These are phyloP conservation scores for Noctua janthina DNA, from an alignment of 2,888 invertebrate genomes.

Conservation along the genomic window DNA sequence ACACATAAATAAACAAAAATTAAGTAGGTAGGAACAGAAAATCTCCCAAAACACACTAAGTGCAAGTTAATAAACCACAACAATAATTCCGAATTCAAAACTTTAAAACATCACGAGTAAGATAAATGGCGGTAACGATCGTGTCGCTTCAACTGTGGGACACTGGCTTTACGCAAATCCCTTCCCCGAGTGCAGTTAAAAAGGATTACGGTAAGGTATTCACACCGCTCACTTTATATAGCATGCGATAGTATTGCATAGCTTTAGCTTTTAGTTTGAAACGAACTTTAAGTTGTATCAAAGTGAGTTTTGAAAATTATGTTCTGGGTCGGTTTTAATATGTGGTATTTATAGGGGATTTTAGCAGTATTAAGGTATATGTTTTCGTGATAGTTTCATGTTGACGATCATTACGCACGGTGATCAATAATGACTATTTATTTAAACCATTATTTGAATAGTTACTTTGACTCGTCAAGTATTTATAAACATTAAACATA, in stretches of 20 bases:
- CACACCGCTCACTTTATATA: constrained; percentile 48
- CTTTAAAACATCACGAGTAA: constrained; percentile 54
- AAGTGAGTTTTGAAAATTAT: constrained; percentile 44
- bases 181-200: constrained; percentile 62
- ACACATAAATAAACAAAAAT: neutral
- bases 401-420: neutral
- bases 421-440: neutral
- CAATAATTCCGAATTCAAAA: constrained; percentile 54
- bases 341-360: constrained; percentile 1
- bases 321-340: neutral
- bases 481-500: neutral
- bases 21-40: neutral
- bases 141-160: constrained; percentile 50
- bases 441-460: neutral
- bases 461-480: neutral
- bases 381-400: neutral
- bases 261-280: constrained; percentile 55
- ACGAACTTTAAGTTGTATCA: constrained; percentile 41
- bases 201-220: constrained; percentile 67
- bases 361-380: neutral
- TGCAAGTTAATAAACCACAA: constrained; percentile 11
- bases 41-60: neutral
- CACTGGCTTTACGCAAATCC: constrained; percentile 61
- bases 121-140: constrained; percentile 66
- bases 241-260: constrained; percentile 41